Evolutionary conservation across 2,888 invertebrate genomes (phyloP), one percentile per base, ranked within the genome.

Genomic region (Drosophila subquinaria): DNA sequence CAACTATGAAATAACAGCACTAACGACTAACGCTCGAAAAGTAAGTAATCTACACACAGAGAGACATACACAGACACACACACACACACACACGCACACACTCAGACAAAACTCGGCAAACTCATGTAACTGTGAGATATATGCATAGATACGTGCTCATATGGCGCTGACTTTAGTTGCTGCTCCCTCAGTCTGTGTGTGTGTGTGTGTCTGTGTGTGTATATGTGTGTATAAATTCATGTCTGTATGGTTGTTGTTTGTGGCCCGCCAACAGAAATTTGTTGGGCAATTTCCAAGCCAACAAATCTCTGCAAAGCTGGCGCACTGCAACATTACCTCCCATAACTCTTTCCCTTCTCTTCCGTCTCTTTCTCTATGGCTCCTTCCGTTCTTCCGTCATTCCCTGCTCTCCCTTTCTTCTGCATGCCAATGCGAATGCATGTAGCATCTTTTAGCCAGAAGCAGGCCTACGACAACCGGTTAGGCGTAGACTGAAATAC

Each of bases 281-380:
- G 90, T 89, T 86, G 86, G 86, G 82, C 88, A 89, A 89, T 86
- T 89, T 86, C 90, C 85, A 89, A 86, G 90, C 90, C 85, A 89
- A 88, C 88, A 86, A 86, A 88, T 89, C 86, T 89, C 85, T 87
- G 84, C 89, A 87, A 79, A 71, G 79, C 76, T 79, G 85, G 68
- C 73, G 85, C 86, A 82, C 81, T 78, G 81, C 74, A 74, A 59
- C 62, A 70, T 56, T 67, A 47, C 40, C 10, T 5, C 17, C 30
- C 30, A 30, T 30, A 30, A 4, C 48, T 2, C 40, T 9, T 23
- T 4, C 36, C 17, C 2, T n/a, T n/a, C 9, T 1, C 6, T 9
- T n/a, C 20, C 23, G 10, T 8, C 17, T 4, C 48, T 4, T 20
- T 10, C 33, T 11, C 27, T 33, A 1, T n/a, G 10, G 6, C 15